Evolutionary conservation across 2,113 vertebrate genomes (phyloP).

Genomic region (Gasterosteus nipponicus): DNA sequence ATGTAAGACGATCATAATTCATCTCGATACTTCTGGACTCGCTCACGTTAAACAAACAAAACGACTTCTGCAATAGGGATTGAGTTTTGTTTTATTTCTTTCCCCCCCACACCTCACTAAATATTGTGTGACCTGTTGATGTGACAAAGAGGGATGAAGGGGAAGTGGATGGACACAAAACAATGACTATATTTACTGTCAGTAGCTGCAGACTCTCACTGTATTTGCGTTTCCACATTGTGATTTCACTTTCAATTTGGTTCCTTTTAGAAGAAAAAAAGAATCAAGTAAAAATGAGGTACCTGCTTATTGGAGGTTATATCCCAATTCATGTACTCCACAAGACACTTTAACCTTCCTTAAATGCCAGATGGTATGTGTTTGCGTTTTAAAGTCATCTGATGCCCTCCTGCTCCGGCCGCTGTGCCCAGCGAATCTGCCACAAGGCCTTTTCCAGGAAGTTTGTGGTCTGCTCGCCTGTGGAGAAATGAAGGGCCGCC

Average conservation of each 20-base stretch:
- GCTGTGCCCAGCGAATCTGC: background rate
- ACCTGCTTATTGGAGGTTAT: background rate
- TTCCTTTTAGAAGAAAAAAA: background rate
- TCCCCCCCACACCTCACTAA: background rate
- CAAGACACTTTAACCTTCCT: background rate
- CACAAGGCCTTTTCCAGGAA: conserved; percentile 58
- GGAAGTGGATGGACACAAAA: background rate
- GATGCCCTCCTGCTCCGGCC: background rate
- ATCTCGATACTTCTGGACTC: background rate
- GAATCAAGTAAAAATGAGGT: background rate
- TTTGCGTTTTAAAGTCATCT: conserved; percentile 16
- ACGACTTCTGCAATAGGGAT: background rate
- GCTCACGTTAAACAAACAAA: background rate
- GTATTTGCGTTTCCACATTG: background rate
- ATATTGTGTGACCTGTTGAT: background rate
- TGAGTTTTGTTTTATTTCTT: background rate
- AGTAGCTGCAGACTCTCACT: background rate
- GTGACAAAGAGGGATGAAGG: background rate
- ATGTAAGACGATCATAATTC: conserved; percentile 24
- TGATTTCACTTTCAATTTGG: background rate
- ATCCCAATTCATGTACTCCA: background rate
- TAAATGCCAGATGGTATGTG: background rate
- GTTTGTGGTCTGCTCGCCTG: conserved; percentile 75
- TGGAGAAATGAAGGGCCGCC: conserved; percentile 77
- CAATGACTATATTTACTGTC: background rate